Evolutionary conservation across 2,888 invertebrate genomes (phyloP).

Genomic region (Lepas anatifera): DNA sequence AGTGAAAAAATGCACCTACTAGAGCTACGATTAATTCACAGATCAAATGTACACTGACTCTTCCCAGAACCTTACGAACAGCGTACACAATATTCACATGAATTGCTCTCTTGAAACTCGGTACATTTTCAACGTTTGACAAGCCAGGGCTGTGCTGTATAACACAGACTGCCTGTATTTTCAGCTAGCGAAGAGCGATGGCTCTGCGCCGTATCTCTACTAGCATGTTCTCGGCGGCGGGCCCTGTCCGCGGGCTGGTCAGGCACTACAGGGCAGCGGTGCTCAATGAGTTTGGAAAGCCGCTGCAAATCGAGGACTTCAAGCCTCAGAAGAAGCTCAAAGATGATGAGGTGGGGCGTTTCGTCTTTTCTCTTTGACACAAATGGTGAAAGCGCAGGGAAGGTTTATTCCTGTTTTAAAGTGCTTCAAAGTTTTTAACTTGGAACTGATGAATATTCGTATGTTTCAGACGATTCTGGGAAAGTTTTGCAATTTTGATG

Average conservation of each 20-base stretch:
- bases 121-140: too few relatives aligned
- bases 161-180: too few relatives aligned
- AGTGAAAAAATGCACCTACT: too few relatives aligned
- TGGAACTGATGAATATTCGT: neutral
- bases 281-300: conserved; percentile 34
- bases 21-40: too few relatives aligned
- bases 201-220: neutral
- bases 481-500: neutral
- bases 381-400: neutral
- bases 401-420: neutral
- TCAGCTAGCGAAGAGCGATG: neutral
- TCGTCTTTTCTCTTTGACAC: conserved; percentile 20
- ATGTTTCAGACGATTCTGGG: neutral
- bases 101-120: too few relatives aligned
- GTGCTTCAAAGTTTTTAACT: accelerated
- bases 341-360: conserved; percentile 35
- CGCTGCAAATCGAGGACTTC: conserved; percentile 40
- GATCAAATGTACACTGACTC: too few relatives aligned
- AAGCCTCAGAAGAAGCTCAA: conserved; percentile 36
- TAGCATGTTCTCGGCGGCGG: neutral
- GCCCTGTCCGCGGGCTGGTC: neutral
- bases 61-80: too few relatives aligned
- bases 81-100: too few relatives aligned
- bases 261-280: neutral
- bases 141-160: too few relatives aligned